Base-by-base conservation (phyloP, 2,113 vertebrate species). In the Sylvilagus bachmani region DNA sequence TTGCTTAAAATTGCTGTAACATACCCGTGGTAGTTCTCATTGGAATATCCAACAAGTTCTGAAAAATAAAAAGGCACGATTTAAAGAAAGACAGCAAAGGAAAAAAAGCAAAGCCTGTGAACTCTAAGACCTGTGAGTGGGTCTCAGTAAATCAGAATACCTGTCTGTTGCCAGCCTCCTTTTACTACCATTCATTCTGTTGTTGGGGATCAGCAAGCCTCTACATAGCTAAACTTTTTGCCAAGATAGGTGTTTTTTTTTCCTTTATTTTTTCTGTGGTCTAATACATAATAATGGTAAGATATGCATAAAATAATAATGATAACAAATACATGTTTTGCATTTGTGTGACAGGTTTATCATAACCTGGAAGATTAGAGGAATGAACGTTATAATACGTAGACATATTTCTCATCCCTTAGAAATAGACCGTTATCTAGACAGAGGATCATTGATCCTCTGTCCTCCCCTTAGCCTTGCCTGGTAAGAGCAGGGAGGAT, bases 361-460 rank as follows among this genome's bases (percentile, higher is more conserved):
- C 49, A 33, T 85, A 49, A 79, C 36, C 17, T 31, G 70, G 86
- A 86, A 25, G 19, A 7, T 70, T 80, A 53, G 58, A 33, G 12
- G 81, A 82, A 70, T 79, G 81, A 33, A 55, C 2, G 13, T 82
- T 74, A 74, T 33, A 31, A 25, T n/a, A 25, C 29, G 10, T 51
- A 58, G 74, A 82, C n/a, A 12, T 21, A 61, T 79, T 70, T 84
- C 55, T 82, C 69, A 31, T 2, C 13, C 11, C 79, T 86, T 75
- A 51, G 58, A 19, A 83, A 38, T n/a, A 27, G 7, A 31, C 25
- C 36, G 61, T 85, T 62, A 49, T 87, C 44, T 67, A 82, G 94
- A 97, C 95, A 90, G 95, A 92, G 91, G 44, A 31, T 8, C 83
- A 86, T 92, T 93, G 90, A 58, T 58, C 29, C 51, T 31, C 21